phyloP scores from a whole-genome alignment of 2,888 invertebrate genomes.

The Eumerus sabulonum region DNA sequence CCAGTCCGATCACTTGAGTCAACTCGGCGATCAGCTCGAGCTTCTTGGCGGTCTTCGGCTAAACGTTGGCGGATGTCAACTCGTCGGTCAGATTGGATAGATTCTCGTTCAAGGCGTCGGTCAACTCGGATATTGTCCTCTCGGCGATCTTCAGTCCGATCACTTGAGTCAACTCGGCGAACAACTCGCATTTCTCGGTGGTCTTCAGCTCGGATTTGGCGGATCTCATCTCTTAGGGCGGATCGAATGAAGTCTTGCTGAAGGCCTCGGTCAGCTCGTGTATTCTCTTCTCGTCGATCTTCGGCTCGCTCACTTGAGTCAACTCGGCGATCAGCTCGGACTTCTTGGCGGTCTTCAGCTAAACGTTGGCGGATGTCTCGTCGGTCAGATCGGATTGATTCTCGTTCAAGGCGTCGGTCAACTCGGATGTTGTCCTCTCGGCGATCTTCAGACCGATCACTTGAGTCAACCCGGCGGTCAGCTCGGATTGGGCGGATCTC shows the following conservation, averaged over 20 bases:
- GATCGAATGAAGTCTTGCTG: not conserved
- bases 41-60: not conserved
- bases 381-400: constrained; percentile 1
- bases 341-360: not conserved
- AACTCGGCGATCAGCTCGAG: not conserved
- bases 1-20: not conserved
- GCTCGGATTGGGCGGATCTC: not conserved
- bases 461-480: not conserved
- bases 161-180: not conserved
- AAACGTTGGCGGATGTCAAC: not conserved
- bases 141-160: too few relatives aligned
- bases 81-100: too few relatives aligned
- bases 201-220: too few relatives aligned
- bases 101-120: not conserved
- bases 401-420: not conserved
- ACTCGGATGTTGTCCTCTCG: not conserved
- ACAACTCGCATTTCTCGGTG: too few relatives aligned
- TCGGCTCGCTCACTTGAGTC: not conserved
- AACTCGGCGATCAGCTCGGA: not conserved
- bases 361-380: not conserved
- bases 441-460: not conserved
- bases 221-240: not conserved
- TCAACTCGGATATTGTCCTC: constrained; percentile 5
- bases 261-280: not conserved
- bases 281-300: constrained; percentile 1